Base-by-base conservation (phyloP, 1,140 invertebrate species). In the Bombus confusus region DNA sequence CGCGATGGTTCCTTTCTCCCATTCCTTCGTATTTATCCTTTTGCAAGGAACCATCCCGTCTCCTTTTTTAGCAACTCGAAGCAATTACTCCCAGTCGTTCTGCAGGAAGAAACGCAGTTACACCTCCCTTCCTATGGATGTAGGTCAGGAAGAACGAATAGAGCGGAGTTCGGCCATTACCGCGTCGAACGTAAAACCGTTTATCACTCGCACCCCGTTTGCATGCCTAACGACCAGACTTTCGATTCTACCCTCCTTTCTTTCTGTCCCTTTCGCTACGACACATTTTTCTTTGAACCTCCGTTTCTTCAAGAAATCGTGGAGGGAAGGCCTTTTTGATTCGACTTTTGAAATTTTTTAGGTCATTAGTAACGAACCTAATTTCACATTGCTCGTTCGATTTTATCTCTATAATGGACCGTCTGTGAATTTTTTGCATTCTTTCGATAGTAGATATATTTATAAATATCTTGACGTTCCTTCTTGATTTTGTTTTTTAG, bases 111-210 rank as follows among this genome's bases (percentile, higher is more conserved):
- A 62, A 59, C 39, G 52, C 62, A 73, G 52, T 73, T 80, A 31
- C 68, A 71, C 68, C 57, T 72, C 41, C 68, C n/a, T 72, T 47
- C 5, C 68, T 47, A 68, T 47, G 39, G 77, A 85, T 85, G 52
- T 85, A 80, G 83, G 83, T 85, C 77, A 85, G 68, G 83, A 80
- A 72, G 57, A 43, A 80, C 41, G 39, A 39, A 22, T 28, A 66
- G 68, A 22, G 57, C 52, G n/a, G 68, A 64, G 43, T 47, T 59
- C 57, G 74, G 25, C 73, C 74, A 74, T 86, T 73, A 89, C 73
- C 41, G 34, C 25, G 83, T 74, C 83, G 87, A 75, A 71, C 87
- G 75, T 86, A 88, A 86, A 88, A 86, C 66, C 79, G 69, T 88
- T 86, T 80, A 88, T 66, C 72, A 81, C 41, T 80, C 28, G 80